Evolutionary conservation across 2,888 invertebrate genomes (phyloP), one percentile per base, ranked within the genome.

Genomic region (Capitulum mitella): DNA sequence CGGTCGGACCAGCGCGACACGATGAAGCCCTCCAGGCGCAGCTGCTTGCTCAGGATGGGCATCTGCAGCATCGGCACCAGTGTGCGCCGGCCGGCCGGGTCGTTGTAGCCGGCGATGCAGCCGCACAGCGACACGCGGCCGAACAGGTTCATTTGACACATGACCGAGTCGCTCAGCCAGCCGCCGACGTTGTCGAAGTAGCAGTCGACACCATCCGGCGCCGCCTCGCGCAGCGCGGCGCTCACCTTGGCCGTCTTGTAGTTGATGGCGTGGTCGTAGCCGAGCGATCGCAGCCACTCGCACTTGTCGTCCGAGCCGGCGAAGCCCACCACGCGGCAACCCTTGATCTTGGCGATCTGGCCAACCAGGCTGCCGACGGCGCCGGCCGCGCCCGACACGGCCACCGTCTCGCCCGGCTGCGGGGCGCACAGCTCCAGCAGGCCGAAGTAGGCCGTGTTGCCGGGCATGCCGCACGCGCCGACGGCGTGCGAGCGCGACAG

Each of bases 181-280:
- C 91, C 92, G 10, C 91, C 91, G 37, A 92, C 92, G 85, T 92
- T 93, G 84, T 93, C 93, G 84, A 92, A 93, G 83, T 91, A 93
- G 83, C 91, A 91, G 84, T 93, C 92, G 0, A 93, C 85, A 3
- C 92, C 92, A n/a, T 91, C 86, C 0, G 92, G 91, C 22, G 91
- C 91, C 78, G 85, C 87, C 84, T 89, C 86, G 81, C 88, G 88
- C 26, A 93, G 85, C 74, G 88, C 89, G 77, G 87, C 83, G 0
- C 84, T 84, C 75, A 91, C 82, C 83, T 90, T 84, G 14, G 85
- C 87, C 2, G 88, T 90, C 85, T 92, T 93, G 85, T 93, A 93
- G 86, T 93, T 93, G 81, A 90, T 90, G 26, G 89, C 91, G 81
- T 86, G 85, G 84, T 93, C 91, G 83, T 92, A 92, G 10, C 90